Percentiles rank a stretch among this genome's conserved stretches.
phyloP scores from a whole-genome alignment of 2,113 vertebrate species.

The Vombatus ursinus region DNA sequence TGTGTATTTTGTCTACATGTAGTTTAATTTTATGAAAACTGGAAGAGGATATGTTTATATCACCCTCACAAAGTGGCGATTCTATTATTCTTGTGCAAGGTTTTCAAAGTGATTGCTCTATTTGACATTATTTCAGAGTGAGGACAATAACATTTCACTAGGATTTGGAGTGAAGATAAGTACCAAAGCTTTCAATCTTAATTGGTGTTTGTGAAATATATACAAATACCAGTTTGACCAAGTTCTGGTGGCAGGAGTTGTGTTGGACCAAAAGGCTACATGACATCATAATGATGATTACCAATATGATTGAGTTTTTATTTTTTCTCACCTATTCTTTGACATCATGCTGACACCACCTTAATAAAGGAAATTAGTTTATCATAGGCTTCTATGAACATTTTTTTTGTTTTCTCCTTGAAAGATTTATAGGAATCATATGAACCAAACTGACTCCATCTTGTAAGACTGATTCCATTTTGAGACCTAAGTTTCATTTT shows the following conservation, averaged over 20 bases:
- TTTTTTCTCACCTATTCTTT: neutral
- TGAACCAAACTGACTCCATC: neutral
- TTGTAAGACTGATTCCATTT: neutral
- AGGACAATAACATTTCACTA: neutral
- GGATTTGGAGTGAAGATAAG: constrained; percentile 22
- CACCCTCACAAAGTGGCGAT: constrained; percentile 43
- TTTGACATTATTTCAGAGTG: constrained; percentile 4
- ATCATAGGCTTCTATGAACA: neutral
- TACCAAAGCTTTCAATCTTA: neutral
- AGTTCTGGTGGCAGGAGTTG: too few relatives aligned
- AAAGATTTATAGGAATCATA: neutral
- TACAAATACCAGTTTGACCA: neutral
- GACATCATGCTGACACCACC: neutral
- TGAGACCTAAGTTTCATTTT: neutral
- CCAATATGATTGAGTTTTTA: neutral
- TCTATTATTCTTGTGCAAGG: constrained; percentile 26
- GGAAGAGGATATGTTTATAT: constrained; percentile 45
- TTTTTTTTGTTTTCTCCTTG: neutral
- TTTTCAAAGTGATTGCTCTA: constrained; percentile 31
- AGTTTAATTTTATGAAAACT: constrained; percentile 47
- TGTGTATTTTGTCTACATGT: constrained; percentile 47
- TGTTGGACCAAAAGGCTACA: too few relatives aligned
- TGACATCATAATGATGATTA: neutral
- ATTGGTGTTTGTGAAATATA: neutral
- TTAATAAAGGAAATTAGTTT: neutral